Evolutionary conservation across 1,140 invertebrate genomes (phyloP), one percentile per base, ranked within the genome.

Genomic region (Drosophila tristis): DNA sequence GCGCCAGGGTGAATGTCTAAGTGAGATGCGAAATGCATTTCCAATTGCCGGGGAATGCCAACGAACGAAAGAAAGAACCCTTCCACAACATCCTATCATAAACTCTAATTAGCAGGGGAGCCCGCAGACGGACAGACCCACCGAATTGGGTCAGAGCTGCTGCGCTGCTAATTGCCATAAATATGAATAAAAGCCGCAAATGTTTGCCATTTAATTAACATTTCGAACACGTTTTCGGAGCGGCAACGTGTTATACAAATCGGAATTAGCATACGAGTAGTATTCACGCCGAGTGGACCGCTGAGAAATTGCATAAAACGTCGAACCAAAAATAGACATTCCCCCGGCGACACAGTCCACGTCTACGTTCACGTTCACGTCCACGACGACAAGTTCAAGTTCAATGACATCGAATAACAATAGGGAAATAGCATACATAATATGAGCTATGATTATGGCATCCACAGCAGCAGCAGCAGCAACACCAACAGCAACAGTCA

Each of bases 351-450:
- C 35, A 39, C 35, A 39, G 4, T 39, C 35, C 26, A 29, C 20
- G 16, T 16, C 16, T 16, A 16, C 26, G 5, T 29, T 16, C 29
- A 16, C 26, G 5, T 29, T 16, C 29, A 20, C n/a, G 45, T 49
- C 15, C 43, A 11, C 61, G 61, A 68, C 79, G 79, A 75, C 80
- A 85, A 79, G 84, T 89, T 89, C 84, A 89, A 89, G 84, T 89
- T 89, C 84, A 89, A 89, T 89, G 84, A 89, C 84, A 89, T 77
- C 65, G 71, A 72, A 87, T 79, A 82, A 87, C 73, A 87, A 87
- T 67, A 82, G 70, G 56, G 55, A 81, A 87, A 73, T 65, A 66
- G 74, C 67, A 66, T 74, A 68, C 71, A 77, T 77, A 55, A 72
- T 58, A 50, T 74, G 68, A 74, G 71, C 50, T 39, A 62, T 74